A percentile compares a stretch with the other conserved stretches of the same genome.
These are phyloP conservation scores for Laothoe populi DNA, from an alignment of 2,888 invertebrate species.

Conservation along the genomic window DNA sequence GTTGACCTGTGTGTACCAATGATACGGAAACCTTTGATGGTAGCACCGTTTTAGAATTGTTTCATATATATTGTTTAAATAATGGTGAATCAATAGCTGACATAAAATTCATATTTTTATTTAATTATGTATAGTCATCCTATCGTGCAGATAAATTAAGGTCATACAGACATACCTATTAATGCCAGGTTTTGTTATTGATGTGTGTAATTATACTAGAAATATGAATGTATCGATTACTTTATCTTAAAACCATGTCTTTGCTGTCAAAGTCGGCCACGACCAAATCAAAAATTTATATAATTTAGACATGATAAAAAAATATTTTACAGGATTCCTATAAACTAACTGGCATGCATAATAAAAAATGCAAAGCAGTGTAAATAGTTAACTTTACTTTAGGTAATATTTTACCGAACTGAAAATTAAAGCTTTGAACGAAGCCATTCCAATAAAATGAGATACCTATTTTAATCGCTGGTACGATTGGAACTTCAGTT, in stretches of 20 bases:
- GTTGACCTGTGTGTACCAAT: too few relatives aligned
- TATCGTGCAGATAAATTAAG: conserved; percentile 26
- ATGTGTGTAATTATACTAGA: not conserved
- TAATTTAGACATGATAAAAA: conserved; percentile 29
- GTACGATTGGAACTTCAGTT: conserved; percentile 66
- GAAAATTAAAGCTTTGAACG: conserved; percentile 75
- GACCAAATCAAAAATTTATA: conserved; percentile 15
- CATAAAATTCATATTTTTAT: not conserved
- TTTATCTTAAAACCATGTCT: not conserved
- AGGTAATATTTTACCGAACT: conserved; percentile 64
- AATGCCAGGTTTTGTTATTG: conserved; percentile 19
- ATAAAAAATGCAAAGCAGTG: conserved; percentile 83
- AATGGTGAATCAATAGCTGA: not conserved
- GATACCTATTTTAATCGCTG: conserved; percentile 59
- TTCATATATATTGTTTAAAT: too few relatives aligned
- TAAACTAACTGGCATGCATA: conserved; percentile 81
- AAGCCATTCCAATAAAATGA: conserved; percentile 81
- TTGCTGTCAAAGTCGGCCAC: not conserved
- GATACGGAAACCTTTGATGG: too few relatives aligned
- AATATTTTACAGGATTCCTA: conserved; percentile 73
- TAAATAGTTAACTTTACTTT: conserved; percentile 59
- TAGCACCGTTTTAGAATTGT: too few relatives aligned
- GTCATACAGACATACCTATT: conserved; percentile 29
- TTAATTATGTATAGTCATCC: not conserved
- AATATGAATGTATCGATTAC: not conserved